A percentile compares a stretch with the other conserved stretches of the same genome.
phyloP scores from a whole-genome alignment of 2,797 vertebrate species.

The Enteromius mattozi region DNA sequence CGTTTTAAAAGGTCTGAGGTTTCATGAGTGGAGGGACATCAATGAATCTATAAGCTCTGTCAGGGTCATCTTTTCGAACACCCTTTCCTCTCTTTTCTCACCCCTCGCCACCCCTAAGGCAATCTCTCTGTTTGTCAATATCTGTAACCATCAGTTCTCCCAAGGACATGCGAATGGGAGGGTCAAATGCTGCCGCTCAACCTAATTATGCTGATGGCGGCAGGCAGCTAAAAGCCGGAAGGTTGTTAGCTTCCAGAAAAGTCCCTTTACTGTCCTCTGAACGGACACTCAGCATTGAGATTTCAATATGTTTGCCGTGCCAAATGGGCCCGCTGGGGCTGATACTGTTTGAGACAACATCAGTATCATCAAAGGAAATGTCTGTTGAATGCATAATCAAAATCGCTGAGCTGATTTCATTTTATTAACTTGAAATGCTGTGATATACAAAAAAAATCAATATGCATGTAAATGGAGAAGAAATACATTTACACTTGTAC shows the following conservation, averaged over 20 bases:
- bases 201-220: conserved; percentile 83
- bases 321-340: conserved; percentile 47
- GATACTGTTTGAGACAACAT: conserved; percentile 49
- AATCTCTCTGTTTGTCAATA: conserved; percentile 75
- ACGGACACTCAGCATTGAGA: conserved; percentile 73
- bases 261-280: conserved; percentile 74
- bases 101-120: conserved; percentile 41
- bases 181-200: conserved; percentile 76
- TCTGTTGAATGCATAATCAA: conserved; percentile 32
- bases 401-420: conserved; percentile 25
- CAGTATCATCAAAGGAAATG: conserved; percentile 27
- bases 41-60: conserved; percentile 51
- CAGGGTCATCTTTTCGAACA: conserved; percentile 48
- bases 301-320: conserved; percentile 68
- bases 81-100: conserved; percentile 42
- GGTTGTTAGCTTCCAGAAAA: conserved; percentile 83
- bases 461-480: conserved; percentile 25
- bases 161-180: conserved; percentile 76
- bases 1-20: conserved; percentile 1
- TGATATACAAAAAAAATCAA: conserved; percentile 32
- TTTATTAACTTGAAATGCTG: conserved; percentile 18
- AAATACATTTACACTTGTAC: conserved; percentile 15
- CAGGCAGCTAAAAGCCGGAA: conserved; percentile 77
- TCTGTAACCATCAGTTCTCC: conserved; percentile 73
- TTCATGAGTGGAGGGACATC: background rate